Percentiles rank a stretch among this genome's conserved stretches.
Evolutionary conservation across 2,797 vertebrate species (phyloP).

Genomic region (Tragelaphus oryx): DNA sequence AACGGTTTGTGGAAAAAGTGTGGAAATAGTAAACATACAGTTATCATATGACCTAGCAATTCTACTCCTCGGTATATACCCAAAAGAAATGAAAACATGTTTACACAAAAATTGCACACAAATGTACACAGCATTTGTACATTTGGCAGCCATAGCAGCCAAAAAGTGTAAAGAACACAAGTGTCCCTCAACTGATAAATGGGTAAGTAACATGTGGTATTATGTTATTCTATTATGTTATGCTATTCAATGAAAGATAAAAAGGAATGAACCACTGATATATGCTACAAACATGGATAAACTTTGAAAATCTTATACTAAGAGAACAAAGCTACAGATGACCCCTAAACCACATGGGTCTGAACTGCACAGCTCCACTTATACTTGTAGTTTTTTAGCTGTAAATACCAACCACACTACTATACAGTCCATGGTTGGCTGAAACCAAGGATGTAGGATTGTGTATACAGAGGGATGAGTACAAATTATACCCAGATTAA

Average conservation of each 20-base stretch:
- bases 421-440: not conserved
- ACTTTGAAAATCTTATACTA: not conserved
- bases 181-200: not conserved
- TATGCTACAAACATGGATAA: not conserved
- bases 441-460: not conserved
- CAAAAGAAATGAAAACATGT: slow-evolving; percentile 15
- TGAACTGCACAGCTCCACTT: not conserved
- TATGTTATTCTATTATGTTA: not conserved
- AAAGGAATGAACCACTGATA: not conserved
- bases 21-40: not conserved
- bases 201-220: not conserved
- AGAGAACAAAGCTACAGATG: not conserved
- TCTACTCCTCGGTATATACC: not conserved
- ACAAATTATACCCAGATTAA: not conserved
- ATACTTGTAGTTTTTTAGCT: not conserved
- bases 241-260: not conserved
- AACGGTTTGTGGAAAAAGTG: not conserved
- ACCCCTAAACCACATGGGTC: not conserved
- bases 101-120: not conserved
- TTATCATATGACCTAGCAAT: not conserved
- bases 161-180: not conserved
- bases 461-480: not conserved
- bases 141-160: not conserved
- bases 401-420: not conserved
- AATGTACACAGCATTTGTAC: not conserved